A percentile compares a stretch with the other conserved stretches of the same genome.
These are phyloP conservation scores for Tapirus indicus DNA, from an alignment of 2,797 vertebrate species.

Conservation along the genomic window DNA sequence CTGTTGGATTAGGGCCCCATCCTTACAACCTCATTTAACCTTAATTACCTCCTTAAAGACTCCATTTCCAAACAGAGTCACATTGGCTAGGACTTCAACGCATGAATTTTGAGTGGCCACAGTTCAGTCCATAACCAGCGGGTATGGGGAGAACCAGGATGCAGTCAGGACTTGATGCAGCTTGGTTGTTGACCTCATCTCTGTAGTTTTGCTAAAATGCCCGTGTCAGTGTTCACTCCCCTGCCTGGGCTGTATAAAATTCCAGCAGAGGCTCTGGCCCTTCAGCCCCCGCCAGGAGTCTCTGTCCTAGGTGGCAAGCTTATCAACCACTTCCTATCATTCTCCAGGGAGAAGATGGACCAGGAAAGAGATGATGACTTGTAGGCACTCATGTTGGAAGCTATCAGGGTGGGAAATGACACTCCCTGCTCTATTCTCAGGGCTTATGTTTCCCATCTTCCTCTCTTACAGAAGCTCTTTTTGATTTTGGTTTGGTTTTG, in stretches of 20 bases:
- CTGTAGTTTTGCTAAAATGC: not conserved
- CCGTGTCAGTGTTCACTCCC: fast-evolving
- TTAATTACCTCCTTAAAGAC: not conserved
- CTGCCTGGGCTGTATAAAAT: fast-evolving
- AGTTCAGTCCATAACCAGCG: not conserved
- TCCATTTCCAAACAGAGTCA: not conserved
- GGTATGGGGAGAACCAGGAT: not conserved
- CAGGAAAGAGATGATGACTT: not conserved
- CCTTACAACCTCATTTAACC: not conserved
- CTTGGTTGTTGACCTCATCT: not conserved
- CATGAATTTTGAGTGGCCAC: not conserved
- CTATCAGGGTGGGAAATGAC: fast-evolving
- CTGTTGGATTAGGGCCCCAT: not conserved
- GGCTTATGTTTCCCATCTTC: not conserved
- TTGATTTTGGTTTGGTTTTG: not conserved
- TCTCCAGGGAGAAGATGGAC: not conserved
- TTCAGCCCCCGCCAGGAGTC: not conserved
- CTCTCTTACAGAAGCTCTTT: not conserved
- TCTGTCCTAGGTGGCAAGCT: not conserved
- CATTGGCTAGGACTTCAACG: not conserved
- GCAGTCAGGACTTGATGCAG: not conserved
- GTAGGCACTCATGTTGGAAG: fast-evolving
- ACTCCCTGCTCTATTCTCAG: not conserved
- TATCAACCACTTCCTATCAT: not conserved
- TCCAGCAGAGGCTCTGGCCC: not conserved